Percentiles rank a stretch among this genome's conserved stretches.
phyloP scores from a whole-genome alignment of 1,140 invertebrate species.

The Bradynema listronoti region DNA sequence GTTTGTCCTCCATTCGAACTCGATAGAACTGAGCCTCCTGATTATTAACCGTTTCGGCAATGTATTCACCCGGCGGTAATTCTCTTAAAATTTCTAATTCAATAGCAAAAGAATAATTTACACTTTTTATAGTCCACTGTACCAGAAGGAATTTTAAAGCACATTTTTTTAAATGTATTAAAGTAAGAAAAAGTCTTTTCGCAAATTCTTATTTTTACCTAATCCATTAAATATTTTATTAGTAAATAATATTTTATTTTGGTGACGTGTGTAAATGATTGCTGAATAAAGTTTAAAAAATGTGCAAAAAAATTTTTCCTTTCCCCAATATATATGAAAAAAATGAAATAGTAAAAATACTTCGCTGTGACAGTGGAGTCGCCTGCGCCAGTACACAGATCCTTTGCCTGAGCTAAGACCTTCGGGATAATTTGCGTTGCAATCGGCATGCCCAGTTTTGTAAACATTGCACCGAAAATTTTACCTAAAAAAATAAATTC shows the following conservation, averaged over 20 bases:
- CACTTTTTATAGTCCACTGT: too few relatives aligned
- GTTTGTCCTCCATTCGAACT: slow-evolving; percentile 41
- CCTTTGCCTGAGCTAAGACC: slow-evolving; percentile 47
- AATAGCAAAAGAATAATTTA: too few relatives aligned
- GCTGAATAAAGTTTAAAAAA: too few relatives aligned
- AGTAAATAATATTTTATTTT: too few relatives aligned
- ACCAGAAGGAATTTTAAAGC: background rate
- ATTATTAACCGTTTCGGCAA: slow-evolving; percentile 28
- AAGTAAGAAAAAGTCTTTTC: background rate
- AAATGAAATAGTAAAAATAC: background rate
- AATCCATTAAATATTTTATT: background rate
- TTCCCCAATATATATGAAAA: background rate
- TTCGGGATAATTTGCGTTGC: slow-evolving; percentile 53
- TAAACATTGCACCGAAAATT: slow-evolving; percentile 55
- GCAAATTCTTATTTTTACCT: background rate
- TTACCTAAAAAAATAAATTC: slow-evolving; percentile 40
- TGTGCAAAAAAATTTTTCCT: too few relatives aligned
- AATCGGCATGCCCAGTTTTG: slow-evolving; percentile 56
- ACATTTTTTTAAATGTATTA: background rate
- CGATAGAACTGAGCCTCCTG: slow-evolving; percentile 55
- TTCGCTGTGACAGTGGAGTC: background rate
- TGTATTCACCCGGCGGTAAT: slow-evolving; percentile 31
- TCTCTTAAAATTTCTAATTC: background rate
- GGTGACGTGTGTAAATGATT: too few relatives aligned
- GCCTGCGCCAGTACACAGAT: slow-evolving; percentile 23